phyloP scores from a whole-genome alignment of 2,797 vertebrate genomes.

The Ambastaia sidthimunki region DNA sequence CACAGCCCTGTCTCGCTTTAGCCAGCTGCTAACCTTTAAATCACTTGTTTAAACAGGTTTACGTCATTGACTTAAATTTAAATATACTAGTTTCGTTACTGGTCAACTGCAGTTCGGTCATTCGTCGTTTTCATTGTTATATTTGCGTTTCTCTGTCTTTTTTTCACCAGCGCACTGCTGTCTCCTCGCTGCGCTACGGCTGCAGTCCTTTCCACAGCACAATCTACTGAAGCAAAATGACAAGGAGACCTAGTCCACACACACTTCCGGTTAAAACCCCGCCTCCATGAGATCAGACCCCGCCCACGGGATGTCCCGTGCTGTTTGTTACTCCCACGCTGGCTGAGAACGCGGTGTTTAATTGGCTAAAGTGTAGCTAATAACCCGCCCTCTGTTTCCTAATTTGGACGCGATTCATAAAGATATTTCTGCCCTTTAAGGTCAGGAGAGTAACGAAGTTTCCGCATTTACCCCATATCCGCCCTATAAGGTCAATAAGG shows the following conservation, averaged over 20 bases:
- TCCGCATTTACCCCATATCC: conserved; percentile 54
- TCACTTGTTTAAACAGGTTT: conserved; percentile 64
- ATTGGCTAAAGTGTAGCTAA: conserved; percentile 64
- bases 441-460: conserved; percentile 61
- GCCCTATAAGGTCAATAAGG: conserved; percentile 58
- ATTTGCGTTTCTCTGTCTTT: conserved; percentile 60
- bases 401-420: conserved; percentile 52
- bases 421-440: conserved; percentile 73
- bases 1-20: conserved; percentile 77
- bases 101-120: conserved; percentile 57
- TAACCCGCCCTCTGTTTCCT: conserved; percentile 57
- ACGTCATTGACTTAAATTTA: conserved; percentile 70
- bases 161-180: conserved; percentile 67
- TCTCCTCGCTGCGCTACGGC: conserved; percentile 74
- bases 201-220: conserved; percentile 81
- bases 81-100: conserved; percentile 54
- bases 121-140: conserved; percentile 77
- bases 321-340: conserved; percentile 66
- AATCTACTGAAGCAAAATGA: conserved; percentile 94
- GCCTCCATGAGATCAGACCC: conserved; percentile 44
- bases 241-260: conserved; percentile 90
- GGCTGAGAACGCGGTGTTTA: conserved; percentile 36
- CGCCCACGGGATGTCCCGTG: conserved; percentile 63
- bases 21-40: conserved; percentile 72
- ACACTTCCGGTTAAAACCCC: conserved; percentile 88